Percentiles rank a stretch among this genome's conserved stretches.
Evolutionary conservation across 2,113 vertebrate genomes (phyloP).

Genomic region (Lipotes vexillifer): DNA sequence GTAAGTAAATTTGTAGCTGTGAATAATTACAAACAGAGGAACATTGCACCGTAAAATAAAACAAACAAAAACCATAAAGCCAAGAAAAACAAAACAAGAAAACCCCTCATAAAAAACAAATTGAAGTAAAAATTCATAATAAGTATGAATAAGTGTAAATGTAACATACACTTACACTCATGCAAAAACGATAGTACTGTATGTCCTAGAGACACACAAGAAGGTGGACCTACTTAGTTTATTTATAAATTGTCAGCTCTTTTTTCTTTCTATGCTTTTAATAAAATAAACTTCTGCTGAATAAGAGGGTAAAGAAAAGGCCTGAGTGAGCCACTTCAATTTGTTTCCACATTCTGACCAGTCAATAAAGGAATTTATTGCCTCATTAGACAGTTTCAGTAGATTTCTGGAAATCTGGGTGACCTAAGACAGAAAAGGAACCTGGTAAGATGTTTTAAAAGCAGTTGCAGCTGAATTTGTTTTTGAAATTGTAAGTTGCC

Average conservation of each 20-base stretch:
- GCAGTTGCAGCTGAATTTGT: conserved; percentile 32
- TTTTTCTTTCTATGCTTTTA: conserved; percentile 40
- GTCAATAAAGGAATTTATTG: conserved; percentile 73
- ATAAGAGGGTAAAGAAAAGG: conserved; percentile 65
- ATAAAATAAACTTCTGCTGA: conserved; percentile 71
- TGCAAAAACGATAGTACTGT: conserved; percentile 33
- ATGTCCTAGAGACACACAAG: not conserved
- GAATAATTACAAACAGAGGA: not conserved
- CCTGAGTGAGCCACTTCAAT: conserved; percentile 64
- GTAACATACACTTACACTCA: conserved; percentile 31
- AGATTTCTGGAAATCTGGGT: conserved; percentile 69
- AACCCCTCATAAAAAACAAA: not conserved
- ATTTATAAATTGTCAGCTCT: conserved; percentile 64
- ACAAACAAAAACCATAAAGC: not conserved
- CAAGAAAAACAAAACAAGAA: not conserved
- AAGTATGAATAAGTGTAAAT: too few relatives aligned
- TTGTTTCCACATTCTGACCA: conserved; percentile 73
- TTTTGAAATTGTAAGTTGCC: conserved; percentile 45
- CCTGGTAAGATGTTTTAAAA: conserved; percentile 55
- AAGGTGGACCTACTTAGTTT: conserved; percentile 53
- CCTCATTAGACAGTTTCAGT: conserved; percentile 74
- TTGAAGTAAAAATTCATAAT: conserved; percentile 1
- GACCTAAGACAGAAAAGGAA: conserved; percentile 65
- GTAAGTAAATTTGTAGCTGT: not conserved
- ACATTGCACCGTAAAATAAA: not conserved